Base-by-base conservation (phyloP, 2,797 vertebrate species). In the Poeciliopsis presidionis region DNA sequence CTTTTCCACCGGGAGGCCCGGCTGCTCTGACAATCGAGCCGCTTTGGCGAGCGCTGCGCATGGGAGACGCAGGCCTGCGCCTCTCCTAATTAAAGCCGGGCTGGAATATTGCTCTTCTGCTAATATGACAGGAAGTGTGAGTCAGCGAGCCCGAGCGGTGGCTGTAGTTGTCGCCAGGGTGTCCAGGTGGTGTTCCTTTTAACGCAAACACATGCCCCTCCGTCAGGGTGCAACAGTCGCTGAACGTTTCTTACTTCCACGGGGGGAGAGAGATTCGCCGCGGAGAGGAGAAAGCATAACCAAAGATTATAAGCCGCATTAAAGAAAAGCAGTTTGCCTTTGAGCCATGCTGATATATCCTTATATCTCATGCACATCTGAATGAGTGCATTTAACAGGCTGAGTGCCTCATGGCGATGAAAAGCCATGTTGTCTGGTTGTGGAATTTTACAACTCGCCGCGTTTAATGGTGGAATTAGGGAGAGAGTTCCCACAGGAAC, bases 41-140 rank as follows among this genome's bases (percentile, higher is more conserved):
- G 79, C 89, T 90, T 89, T 92, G 83, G 88, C 69, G 79, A 91
- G 92, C 89, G 89, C 87, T 87, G 88, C 75, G 77, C 82, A 76
- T 30, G 73, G 80, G 80, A 83, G 84, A 87, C n/a, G 61, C 85
- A 63, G 77, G 83, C 84, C 87, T 88, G 91, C 87, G 89, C 79
- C 47, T 81, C 6, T 77, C 85, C 91, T 91, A 94, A 94, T 95
- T 92, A 93, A 93, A 91, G 80, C 88, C 85, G 93, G 87, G 91
- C 94, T 90, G 86, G 88, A 91, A 92, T 93, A 90, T 85, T 85
- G 81, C 76, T 94, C 89, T 81, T 87, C 81, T 76, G 75, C 89
- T 90, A 79, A 83, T 78, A 79, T 61, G 77, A 76, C 70, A 81
- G 75, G 76, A 77, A 75, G 77, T 59, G 85, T 33, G 55, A 82